Evolutionary conservation across 2,797 vertebrate genomes (phyloP).

Genomic region (Coluber constrictor): DNA sequence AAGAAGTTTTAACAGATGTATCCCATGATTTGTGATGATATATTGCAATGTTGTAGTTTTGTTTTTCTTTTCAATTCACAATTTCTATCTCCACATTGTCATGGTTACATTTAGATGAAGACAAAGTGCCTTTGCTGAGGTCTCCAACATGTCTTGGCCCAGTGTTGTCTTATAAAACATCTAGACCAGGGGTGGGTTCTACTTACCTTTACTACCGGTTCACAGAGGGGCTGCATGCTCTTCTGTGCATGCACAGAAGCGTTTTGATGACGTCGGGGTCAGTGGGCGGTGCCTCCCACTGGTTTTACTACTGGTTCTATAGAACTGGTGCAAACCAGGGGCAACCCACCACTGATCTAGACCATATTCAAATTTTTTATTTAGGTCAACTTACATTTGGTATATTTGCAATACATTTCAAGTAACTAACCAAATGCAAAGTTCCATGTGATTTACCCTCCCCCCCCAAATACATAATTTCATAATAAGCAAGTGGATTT

Average conservation of each 20-base stretch:
- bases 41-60: not conserved
- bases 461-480: not conserved
- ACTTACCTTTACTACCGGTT: no score
- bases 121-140: not conserved
- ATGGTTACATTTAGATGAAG: not conserved
- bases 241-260: no score
- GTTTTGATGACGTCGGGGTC: no score
- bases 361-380: not conserved
- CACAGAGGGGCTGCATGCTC: no score
- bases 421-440: not conserved
- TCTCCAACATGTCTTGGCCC: not conserved
- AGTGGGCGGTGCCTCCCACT: no score
- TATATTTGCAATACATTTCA: not conserved
- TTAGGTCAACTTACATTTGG: not conserved
- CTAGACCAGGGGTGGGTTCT: not conserved
- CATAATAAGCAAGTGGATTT: not conserved
- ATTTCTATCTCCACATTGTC: not conserved
- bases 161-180: not conserved
- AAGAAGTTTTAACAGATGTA: not conserved
- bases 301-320: no score
- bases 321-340: no score
- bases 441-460: not conserved
- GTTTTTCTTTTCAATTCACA: not conserved
- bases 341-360: not conserved
- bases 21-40: not conserved